A percentile compares a stretch with the other conserved stretches of the same genome.
These are phyloP conservation scores for Cyphomyrus discorhynchus DNA, from an alignment of 2,113 vertebrate species.

Conservation along the genomic window DNA sequence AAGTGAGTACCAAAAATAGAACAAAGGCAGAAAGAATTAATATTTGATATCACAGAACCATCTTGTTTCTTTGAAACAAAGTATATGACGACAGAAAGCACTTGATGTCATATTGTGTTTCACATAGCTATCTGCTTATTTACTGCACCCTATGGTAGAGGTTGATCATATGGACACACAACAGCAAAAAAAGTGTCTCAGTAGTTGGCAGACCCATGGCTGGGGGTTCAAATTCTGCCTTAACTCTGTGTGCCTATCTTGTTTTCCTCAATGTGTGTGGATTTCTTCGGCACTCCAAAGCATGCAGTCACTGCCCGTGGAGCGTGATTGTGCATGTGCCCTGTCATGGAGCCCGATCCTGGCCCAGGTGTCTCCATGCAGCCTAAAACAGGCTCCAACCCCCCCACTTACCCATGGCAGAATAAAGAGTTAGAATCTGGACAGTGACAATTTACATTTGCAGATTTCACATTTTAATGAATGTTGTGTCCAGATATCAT, in stretches of 20 bases:
- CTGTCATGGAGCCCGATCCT: background rate
- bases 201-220: background rate
- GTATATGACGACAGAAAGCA: background rate
- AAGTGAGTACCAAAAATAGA: slow-evolving; percentile 48
- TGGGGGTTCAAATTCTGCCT: background rate
- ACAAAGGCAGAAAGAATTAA: background rate
- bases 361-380: background rate
- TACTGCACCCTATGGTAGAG: background rate
- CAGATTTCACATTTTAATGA: background rate
- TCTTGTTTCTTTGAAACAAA: background rate
- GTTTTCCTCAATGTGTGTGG: background rate
- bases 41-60: background rate
- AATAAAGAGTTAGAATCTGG: background rate
- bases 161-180: background rate
- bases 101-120: background rate
- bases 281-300: background rate
- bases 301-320: background rate
- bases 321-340: background rate
- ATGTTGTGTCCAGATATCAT: background rate
- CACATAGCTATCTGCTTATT: background rate
- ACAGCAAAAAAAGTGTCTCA: background rate
- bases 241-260: background rate
- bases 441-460: background rate
- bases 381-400: background rate
- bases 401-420: background rate